Evolutionary conservation across 2,888 invertebrate species (phyloP).

Genomic region (Lepidochitona cinerea): DNA sequence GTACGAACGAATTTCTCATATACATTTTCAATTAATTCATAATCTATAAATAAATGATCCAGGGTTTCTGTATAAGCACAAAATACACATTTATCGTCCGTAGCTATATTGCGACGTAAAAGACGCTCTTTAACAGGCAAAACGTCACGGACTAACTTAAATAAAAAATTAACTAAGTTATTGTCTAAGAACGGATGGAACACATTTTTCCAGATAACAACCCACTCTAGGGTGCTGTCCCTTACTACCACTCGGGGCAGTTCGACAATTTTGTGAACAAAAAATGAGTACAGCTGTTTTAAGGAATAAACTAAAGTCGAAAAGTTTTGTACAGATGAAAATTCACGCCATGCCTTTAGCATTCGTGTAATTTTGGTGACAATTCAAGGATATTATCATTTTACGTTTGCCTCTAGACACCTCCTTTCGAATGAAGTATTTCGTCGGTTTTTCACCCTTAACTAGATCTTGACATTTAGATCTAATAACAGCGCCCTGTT

Average conservation of each 20-base stretch:
- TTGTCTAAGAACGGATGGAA: background rate
- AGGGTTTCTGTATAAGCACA: background rate
- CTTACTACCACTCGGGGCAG: background rate
- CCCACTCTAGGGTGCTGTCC: background rate
- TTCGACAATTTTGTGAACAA: background rate
- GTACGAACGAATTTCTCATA: background rate
- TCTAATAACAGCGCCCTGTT: background rate
- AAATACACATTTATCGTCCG: background rate
- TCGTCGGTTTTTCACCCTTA: background rate
- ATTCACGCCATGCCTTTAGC: background rate
- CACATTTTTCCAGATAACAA: background rate
- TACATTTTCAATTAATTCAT: background rate
- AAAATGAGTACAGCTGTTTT: background rate
- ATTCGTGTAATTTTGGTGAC: background rate
- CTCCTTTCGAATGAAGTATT: background rate
- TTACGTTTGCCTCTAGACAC: background rate
- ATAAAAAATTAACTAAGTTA: background rate
- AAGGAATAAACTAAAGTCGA: background rate
- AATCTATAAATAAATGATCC: background rate
- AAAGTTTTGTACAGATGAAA: background rate
- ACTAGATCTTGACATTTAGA: too few relatives aligned
- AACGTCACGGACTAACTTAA: background rate
- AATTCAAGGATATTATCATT: background rate
- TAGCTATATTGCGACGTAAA: background rate
- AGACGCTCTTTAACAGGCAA: background rate